phyloP scores from a whole-genome alignment of 2,113 vertebrate species.

The Eretmodus cyanostictus region DNA sequence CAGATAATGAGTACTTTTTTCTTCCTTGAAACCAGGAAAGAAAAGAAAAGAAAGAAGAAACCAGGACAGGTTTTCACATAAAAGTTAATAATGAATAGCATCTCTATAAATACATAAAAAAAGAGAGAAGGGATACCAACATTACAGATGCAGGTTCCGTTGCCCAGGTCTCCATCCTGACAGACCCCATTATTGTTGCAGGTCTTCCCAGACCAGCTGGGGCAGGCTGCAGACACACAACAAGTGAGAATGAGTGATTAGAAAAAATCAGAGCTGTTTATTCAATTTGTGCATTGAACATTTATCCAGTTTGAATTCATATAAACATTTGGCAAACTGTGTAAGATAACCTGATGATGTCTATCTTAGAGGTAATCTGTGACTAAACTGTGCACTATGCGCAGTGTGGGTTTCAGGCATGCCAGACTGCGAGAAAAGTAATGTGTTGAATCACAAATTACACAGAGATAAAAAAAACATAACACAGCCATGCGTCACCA shows the following conservation, averaged over 20 bases:
- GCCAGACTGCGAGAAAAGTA: neutral
- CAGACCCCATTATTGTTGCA: conserved; percentile 83
- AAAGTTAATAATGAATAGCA: neutral
- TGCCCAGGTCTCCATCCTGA: conserved; percentile 76
- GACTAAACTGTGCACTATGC: neutral
- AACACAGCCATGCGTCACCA: neutral
- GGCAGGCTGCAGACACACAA: conserved; percentile 76
- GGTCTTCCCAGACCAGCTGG: conserved; percentile 72
- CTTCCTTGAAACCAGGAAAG: neutral
- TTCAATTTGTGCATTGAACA: neutral
- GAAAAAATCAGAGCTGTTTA: neutral
- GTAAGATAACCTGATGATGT: neutral
- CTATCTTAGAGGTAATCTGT: neutral
- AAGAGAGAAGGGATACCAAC: conserved; percentile 60
- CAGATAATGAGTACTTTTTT: neutral
- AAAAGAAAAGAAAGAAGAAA: neutral
- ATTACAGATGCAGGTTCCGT: conserved; percentile 88
- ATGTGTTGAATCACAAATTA: neutral
- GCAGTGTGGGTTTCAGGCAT: neutral
- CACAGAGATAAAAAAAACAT: neutral
- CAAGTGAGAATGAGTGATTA: neutral
- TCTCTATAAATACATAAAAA: neutral
- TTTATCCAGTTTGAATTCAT: neutral
- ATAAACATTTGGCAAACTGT: neutral
- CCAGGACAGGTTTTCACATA: neutral